Base-by-base conservation (phyloP, 2,888 invertebrate species). In the Tridacna crocea region DNA sequence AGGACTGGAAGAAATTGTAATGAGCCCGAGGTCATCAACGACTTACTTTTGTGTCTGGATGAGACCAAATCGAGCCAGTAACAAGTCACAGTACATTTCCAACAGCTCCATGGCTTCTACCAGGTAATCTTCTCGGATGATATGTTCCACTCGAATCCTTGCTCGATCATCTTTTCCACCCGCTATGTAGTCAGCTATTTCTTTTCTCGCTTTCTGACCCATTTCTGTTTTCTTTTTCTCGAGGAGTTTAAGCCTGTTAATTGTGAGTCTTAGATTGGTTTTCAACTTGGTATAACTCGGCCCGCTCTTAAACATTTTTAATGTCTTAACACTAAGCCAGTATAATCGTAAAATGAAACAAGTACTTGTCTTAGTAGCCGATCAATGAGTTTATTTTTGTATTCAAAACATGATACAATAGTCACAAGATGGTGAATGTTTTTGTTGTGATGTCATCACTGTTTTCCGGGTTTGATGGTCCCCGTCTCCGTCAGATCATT, bases 21-120 rank as follows among this genome's bases (percentile, higher is more conserved):
- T 36, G 36, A n/a, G n/a, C n/a, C n/a, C n/a, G n/a, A 36, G 36
- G 36, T 36, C 36, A 36, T 2, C 36, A 36, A 36, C 36, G 13
- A 65, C 93, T 90, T 92, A 94, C 94, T 93, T 94, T 77, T 92
- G 92, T 63, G 92, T 92, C 73, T 94, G 98, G 76, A 99, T 96
- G 15, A 99, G 95, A 0, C 99, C 99, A 95, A 99, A 99, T 91
- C 99, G 96, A 0, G 99, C 99, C 76, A 99, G 95, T 66, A 99
- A 95, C 75, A 99, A 95, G 95, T 99, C 99, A 95, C 99, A 99
- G 94, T 98, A 99, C 99, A 99, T 99, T 95, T 99, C 99, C 0
- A 99, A 96, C 81, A 99, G 96, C 95, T 99, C 99, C 97, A 99
- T 98, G 0, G 99, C 99, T 95, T 99, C 99, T 4, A 99, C 99